Base-by-base conservation (phyloP, 2,113 vertebrate genomes). In the Pygathrix nemaeus region DNA sequence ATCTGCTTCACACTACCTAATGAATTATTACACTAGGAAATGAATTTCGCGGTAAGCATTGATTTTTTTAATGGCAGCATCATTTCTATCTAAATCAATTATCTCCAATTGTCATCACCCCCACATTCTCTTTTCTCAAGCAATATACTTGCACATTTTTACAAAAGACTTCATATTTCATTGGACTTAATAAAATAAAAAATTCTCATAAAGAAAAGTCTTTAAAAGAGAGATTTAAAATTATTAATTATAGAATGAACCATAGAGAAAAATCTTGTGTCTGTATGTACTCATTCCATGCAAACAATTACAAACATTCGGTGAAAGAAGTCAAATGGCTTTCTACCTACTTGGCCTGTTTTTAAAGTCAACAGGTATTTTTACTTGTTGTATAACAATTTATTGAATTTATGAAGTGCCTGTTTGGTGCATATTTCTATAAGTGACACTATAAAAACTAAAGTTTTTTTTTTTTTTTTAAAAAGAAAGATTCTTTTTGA, bases 321-420 rank as follows among this genome's bases (percentile, higher is more conserved):
- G 17, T 35, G 30, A 57, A 95, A 93, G 48, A 68, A 59, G 12
- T 82, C 25, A 86, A 84, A 64, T 66, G 12, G 0, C 64, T 83
- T 88, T 95, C 38, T 57, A 83, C 87, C 20, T 88, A 85, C 3
- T 93, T 97, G 73, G 61, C 21, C 27, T 82, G 45, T 73, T 93
- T 95, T 50, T 40, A 72, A 94, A 79, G 48, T 86, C 52, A 95
- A 85, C 35, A 84, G 13, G 23, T 72, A 93, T 86, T 80, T 35
- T 84, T 94, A 78, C 84, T 93, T 83, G 35, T 90, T 93, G 14
- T 48, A 43, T 93, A 94, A 90, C 89, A 23, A 55, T 73, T 81
- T 96, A 73, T 43, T 94, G 35, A 85, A 61, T 86, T 82, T 89
- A 59, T 48, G 91, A 68, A 96, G 48, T 86, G 6, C 16, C 21